Conservation (phyloP, 2,113 vertebrate species). For the Cynocephalus volans region DNA sequence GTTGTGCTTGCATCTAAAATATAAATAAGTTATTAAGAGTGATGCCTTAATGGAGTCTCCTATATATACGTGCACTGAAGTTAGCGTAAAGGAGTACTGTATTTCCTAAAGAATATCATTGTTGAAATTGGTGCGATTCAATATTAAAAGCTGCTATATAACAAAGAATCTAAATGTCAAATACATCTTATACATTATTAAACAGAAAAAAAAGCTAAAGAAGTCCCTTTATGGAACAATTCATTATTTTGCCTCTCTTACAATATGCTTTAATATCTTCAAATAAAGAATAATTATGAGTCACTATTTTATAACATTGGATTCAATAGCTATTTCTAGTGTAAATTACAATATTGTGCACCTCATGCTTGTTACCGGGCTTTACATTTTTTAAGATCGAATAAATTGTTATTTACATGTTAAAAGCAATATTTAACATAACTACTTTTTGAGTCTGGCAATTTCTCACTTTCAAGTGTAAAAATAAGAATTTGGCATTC, state of each 20-base stretch:
- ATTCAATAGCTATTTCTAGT: not conserved
- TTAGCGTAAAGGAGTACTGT: not conserved
- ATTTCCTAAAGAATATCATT: not conserved
- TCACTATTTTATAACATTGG: not conserved
- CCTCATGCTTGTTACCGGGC: not conserved
- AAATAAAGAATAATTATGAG: not conserved
- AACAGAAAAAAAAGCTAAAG: not conserved
- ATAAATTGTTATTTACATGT: not conserved
- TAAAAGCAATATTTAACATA: conserved; percentile 37
- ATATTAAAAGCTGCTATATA: not conserved
- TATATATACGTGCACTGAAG: not conserved
- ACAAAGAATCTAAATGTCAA: not conserved
- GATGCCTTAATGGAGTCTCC: not conserved
- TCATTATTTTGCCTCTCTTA: not conserved
- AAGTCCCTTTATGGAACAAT: not conserved
- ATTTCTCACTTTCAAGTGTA: conserved; percentile 41
- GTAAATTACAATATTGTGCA: not conserved
- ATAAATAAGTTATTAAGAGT: not conserved
- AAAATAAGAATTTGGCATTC: conserved; percentile 9
- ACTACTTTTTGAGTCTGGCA: not conserved
- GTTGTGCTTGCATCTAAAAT: not conserved
- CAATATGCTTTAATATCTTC: conserved; percentile 20
- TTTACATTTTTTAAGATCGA: conserved; percentile 34
- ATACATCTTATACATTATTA: not conserved
- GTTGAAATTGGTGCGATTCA: not conserved